A percentile compares a stretch with the other conserved stretches of the same genome.
These are phyloP conservation scores for Microtus ochrogaster DNA, from an alignment of 2,113 vertebrate genomes.

Conservation along the genomic window DNA sequence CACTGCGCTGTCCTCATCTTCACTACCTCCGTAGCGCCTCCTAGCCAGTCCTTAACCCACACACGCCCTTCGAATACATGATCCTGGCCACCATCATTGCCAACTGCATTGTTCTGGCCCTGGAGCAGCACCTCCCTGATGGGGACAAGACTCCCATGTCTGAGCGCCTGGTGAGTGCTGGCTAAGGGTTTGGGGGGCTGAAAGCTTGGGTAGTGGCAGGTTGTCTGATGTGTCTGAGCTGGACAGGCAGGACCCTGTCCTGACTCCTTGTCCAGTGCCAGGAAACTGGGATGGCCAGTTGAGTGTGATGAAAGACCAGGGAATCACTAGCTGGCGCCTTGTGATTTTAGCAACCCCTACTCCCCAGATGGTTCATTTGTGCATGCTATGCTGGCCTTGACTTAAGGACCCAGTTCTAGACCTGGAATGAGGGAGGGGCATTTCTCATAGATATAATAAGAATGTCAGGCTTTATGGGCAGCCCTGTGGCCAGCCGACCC, in stretches of 20 bases:
- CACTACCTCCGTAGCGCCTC: neutral
- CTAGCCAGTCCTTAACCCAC: slow-evolving; percentile 67
- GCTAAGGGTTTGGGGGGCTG: neutral
- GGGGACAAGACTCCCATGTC: slow-evolving; percentile 98
- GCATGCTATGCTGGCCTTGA: neutral
- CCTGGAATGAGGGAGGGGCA: rapidly evolving
- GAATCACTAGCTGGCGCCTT: neutral
- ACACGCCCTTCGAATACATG: slow-evolving; percentile 98
- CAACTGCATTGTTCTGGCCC: slow-evolving; percentile 97
- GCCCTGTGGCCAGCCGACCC: neutral
- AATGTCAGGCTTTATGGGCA: neutral
- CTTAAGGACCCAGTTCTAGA: neutral
- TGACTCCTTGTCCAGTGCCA: neutral
- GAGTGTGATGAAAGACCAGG: neutral
- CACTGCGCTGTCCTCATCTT: neutral
- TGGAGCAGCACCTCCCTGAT: slow-evolving; percentile 97
- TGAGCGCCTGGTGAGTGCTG: slow-evolving; percentile 92
- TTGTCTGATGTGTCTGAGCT: neutral
- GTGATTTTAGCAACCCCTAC: rapidly evolving
- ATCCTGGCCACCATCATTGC: slow-evolving; percentile 99
- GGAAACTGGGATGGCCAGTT: neutral
- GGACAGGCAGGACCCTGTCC: neutral
- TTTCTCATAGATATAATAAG: neutral
- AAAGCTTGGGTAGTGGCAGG: neutral
- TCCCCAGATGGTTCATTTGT: neutral